Evolutionary conservation across 2,797 vertebrate species (phyloP).

Genomic region (Diceros bicornis): DNA sequence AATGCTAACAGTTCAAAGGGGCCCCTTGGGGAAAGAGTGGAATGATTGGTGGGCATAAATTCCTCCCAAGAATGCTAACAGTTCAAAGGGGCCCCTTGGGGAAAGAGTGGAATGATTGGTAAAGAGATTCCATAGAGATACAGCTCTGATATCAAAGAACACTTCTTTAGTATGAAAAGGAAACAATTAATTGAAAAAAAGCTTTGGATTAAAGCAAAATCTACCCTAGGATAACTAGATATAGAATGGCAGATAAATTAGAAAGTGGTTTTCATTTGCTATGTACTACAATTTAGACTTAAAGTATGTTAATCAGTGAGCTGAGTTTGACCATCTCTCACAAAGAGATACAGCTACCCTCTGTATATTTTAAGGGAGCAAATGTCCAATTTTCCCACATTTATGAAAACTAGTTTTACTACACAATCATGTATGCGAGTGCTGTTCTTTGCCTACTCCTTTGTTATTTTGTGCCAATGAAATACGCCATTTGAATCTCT

Average conservation of each 20-base stretch:
- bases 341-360: not conserved
- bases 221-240: not conserved
- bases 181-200: not conserved
- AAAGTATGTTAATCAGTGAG: not conserved
- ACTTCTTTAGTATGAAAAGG: not conserved
- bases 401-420: conserved; percentile 28
- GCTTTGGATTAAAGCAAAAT: not conserved
- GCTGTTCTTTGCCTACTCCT: not conserved
- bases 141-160: not conserved
- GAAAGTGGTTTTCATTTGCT: not conserved
- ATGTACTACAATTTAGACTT: not conserved
- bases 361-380: not conserved
- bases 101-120: not conserved
- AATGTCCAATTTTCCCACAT: not conserved
- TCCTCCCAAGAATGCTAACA: not conserved
- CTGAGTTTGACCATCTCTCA: not conserved
- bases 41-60: not conserved
- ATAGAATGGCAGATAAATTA: not conserved
- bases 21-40: not conserved
- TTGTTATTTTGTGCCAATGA: not conserved
- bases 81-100: not conserved
- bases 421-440: not conserved
- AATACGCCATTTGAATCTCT: not conserved
- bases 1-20: not conserved
- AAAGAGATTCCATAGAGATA: not conserved